A percentile compares a stretch with the other conserved stretches of the same genome.
Conservation (phyloP, 1,140 invertebrate genomes). For the Cotesia typhae region DNA sequence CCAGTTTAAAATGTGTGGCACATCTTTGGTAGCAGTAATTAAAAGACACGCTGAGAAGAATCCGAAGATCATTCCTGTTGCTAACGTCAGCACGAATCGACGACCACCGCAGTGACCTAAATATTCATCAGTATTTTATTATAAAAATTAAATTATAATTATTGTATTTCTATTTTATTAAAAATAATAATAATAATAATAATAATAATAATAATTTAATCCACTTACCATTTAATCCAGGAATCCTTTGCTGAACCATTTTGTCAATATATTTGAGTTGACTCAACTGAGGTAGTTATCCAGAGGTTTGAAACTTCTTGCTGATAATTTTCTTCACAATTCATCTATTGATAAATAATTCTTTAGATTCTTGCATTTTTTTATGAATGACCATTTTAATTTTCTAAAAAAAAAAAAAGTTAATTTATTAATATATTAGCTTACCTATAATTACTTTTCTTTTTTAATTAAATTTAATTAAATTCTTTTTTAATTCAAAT, state of each 20-base stretch:
- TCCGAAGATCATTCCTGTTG: slow-evolving; percentile 58
- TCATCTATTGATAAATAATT: not conserved
- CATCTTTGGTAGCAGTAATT: slow-evolving; percentile 54
- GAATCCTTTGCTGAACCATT: slow-evolving; percentile 55
- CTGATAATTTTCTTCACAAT: not conserved
- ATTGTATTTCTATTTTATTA: not conserved
- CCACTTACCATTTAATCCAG: slow-evolving; percentile 51
- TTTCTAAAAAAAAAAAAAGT: too few relatives aligned
- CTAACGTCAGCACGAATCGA: slow-evolving; percentile 58
- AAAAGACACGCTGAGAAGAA: slow-evolving; percentile 62
- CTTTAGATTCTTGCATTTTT: too few relatives aligned
- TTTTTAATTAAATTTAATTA: too few relatives aligned
- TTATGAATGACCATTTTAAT: too few relatives aligned
- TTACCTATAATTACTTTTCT: too few relatives aligned
- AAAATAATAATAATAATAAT: too few relatives aligned
- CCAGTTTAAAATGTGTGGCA: slow-evolving; percentile 58
- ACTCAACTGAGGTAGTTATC: slow-evolving; percentile 1
- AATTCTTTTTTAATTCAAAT: too few relatives aligned
- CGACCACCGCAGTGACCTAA: slow-evolving; percentile 53
- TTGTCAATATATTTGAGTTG: slow-evolving; percentile 1
- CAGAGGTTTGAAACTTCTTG: too few relatives aligned
- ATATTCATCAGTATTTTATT: slow-evolving; percentile 12
- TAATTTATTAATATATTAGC: too few relatives aligned
- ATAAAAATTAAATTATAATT: not conserved
- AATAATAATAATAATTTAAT: not conserved